phyloP scores from a whole-genome alignment of 2,888 invertebrate species.

The Lasioglossum zephyrum region DNA sequence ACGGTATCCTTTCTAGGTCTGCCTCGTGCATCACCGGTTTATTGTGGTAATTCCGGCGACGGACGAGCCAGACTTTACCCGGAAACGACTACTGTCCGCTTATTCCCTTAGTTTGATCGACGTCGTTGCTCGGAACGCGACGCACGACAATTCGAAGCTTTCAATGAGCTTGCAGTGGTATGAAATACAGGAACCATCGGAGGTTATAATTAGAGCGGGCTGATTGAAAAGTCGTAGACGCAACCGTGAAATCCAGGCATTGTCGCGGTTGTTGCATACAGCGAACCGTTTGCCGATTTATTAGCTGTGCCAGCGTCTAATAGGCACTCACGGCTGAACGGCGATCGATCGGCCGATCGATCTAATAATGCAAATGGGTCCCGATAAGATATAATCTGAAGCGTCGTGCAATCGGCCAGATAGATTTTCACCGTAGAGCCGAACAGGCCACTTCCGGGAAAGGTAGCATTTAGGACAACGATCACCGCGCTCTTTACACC shows the following conservation, averaged over 20 bases:
- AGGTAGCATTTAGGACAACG: conserved; percentile 68
- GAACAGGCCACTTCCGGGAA: conserved; percentile 52
- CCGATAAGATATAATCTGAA: conserved; percentile 50
- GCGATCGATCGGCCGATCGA: conserved; percentile 6
- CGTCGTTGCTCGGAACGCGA: conserved; percentile 5
- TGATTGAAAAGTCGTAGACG: background rate
- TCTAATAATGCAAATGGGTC: conserved; percentile 7
- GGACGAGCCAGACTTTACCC: conserved; percentile 41
- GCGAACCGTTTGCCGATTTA: conserved; percentile 20
- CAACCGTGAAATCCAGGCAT: background rate
- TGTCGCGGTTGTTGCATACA: background rate
- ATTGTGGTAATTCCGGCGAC: conserved; percentile 61
- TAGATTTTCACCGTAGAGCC: conserved; percentile 60
- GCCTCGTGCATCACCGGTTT: conserved; percentile 59
- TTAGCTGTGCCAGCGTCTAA: background rate
- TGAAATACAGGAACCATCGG: conserved; percentile 7
- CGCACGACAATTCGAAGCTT: background rate
- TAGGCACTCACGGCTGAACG: background rate
- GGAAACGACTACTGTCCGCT: conserved; percentile 19
- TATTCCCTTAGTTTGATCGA: conserved; percentile 41
- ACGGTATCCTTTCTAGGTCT: conserved; percentile 28
- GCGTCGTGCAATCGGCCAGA: conserved; percentile 48
- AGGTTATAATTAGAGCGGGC: conserved; percentile 33
- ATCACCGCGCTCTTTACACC: conserved; percentile 43
- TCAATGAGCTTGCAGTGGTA: background rate